A percentile compares a stretch with the other conserved stretches of the same genome.
Evolutionary conservation across 2,113 vertebrate genomes (phyloP).

Genomic region (Motacilla tschutschensis): DNA sequence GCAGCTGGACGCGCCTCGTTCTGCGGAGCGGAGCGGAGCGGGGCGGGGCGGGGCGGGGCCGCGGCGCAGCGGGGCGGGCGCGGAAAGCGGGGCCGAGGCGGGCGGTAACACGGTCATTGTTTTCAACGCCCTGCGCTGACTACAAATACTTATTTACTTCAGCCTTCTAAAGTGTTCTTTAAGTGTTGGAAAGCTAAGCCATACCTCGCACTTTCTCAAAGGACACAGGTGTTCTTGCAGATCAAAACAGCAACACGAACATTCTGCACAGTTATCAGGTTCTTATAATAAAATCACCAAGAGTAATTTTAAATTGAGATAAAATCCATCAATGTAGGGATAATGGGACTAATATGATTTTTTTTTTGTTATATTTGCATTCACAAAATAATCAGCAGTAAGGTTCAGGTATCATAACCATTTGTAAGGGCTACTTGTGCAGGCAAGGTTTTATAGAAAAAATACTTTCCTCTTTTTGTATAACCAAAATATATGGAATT

Average conservation of each 20-base stretch:
- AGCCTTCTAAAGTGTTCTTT: too few relatives aligned
- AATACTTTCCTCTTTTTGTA: background rate
- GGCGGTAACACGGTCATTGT: accelerated
- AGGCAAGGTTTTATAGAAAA: background rate
- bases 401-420: background rate
- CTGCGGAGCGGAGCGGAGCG: background rate
- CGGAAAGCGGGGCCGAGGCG: background rate
- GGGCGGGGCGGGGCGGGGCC: background rate
- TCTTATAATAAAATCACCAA: background rate
- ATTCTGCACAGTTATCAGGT: too few relatives aligned
- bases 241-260: background rate
- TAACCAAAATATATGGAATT: background rate
- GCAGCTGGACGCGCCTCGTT: accelerated
- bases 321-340: background rate
- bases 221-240: background rate
- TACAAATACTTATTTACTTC: accelerated
- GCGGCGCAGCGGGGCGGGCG: background rate
- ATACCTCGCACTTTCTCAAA: background rate
- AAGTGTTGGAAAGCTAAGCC: background rate
- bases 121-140: accelerated
- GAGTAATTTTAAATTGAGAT: background rate
- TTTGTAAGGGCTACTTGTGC: background rate
- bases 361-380: background rate
- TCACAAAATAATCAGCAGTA: background rate
- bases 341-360: background rate